Conservation (phyloP, 2,888 invertebrate genomes). For the Scelioninae gen. 1 region DNA sequence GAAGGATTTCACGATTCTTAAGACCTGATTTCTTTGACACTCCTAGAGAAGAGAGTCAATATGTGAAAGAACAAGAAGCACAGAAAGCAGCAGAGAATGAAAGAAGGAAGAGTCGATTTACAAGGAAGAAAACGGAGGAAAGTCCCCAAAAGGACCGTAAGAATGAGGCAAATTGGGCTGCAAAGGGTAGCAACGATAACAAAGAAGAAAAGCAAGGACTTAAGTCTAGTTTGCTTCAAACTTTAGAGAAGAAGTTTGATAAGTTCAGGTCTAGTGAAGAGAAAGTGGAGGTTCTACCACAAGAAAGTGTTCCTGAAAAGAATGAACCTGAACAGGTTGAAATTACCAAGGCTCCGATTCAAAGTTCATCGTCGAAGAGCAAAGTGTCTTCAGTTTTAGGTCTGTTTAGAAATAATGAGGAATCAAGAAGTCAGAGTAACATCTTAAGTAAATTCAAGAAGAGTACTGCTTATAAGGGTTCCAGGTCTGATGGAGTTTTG, state of each 20-base stretch:
- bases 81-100: slow-evolving; percentile 85
- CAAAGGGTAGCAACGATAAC: slow-evolving; percentile 73
- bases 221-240: slow-evolving; percentile 88
- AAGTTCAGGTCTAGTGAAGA: slow-evolving; percentile 83
- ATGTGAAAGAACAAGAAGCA: slow-evolving; percentile 85
- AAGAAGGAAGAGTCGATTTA: slow-evolving; percentile 88
- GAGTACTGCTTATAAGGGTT: slow-evolving; percentile 82
- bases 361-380: slow-evolving; percentile 86
- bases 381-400: slow-evolving; percentile 91
- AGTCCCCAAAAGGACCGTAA: slow-evolving; percentile 77
- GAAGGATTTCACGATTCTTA: slow-evolving; percentile 90
- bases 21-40: slow-evolving; percentile 92
- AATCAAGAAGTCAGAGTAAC: slow-evolving; percentile 71
- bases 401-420: slow-evolving; percentile 87
- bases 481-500: slow-evolving; percentile 75
- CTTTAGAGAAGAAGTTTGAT: slow-evolving; percentile 88
- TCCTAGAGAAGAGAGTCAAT: slow-evolving; percentile 88
- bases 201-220: slow-evolving; percentile 75
- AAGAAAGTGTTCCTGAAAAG: background rate
- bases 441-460: slow-evolving; percentile 86
- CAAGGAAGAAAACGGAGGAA: slow-evolving; percentile 86
- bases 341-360: slow-evolving; percentile 2
- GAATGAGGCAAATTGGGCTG: slow-evolving; percentile 79
- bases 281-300: slow-evolving; percentile 85
- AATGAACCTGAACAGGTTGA: slow-evolving; percentile 73